Conservation (phyloP, 2,888 invertebrate species). For the Crematogaster levior region DNA sequence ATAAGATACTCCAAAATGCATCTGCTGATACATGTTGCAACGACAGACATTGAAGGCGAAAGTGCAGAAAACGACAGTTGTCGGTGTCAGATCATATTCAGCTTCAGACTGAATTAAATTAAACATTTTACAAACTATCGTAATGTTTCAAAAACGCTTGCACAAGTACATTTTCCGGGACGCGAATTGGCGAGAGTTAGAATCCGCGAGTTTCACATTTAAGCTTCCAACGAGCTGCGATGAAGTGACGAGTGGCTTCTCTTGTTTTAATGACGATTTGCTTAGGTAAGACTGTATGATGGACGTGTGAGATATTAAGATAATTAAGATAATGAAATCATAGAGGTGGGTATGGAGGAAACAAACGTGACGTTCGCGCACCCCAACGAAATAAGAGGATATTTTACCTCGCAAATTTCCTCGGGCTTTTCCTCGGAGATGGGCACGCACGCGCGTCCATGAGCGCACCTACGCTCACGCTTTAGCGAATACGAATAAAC, state of each 20-base stretch:
- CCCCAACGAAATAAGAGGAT: constrained; percentile 33
- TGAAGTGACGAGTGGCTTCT: constrained; percentile 57
- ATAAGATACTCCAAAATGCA: constrained; percentile 32
- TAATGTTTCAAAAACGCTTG: neutral
- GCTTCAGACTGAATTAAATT: neutral
- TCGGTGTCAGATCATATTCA: neutral
- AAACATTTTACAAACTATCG: neutral
- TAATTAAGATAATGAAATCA: constrained; percentile 39
- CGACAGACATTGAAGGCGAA: neutral
- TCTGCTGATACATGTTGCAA: neutral
- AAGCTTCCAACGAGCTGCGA: neutral
- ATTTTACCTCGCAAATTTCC: constrained; percentile 52
- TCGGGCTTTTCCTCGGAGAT: constrained; percentile 19
- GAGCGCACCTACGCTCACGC: constrained; percentile 37
- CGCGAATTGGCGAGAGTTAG: neutral
- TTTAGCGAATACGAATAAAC: constrained; percentile 65
- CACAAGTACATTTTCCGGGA: neutral
- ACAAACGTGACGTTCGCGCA: constrained; percentile 46
- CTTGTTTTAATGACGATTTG: constrained; percentile 29
- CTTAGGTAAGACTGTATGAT: constrained; percentile 15
- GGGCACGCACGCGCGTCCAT: constrained; percentile 23
- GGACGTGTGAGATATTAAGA: constrained; percentile 29
- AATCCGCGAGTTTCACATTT: neutral
- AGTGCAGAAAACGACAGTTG: neutral
- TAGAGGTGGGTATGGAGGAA: constrained; percentile 61